Evolutionary conservation across 1,140 invertebrate genomes (phyloP).

Genomic region (Cepaea nemoralis): DNA sequence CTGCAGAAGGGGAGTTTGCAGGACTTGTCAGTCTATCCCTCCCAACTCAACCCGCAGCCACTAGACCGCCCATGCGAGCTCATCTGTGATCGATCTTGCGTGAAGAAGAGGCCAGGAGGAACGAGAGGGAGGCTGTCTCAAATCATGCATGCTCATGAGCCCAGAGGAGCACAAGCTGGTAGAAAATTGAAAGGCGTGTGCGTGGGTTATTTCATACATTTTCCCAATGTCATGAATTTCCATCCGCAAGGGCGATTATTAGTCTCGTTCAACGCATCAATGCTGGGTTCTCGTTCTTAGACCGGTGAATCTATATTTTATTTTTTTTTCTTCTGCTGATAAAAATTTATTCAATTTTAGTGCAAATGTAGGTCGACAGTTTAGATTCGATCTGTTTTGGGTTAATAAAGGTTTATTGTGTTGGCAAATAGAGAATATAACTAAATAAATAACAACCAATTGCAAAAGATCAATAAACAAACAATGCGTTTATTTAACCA

Average conservation of each 20-base stretch:
- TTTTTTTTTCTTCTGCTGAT: too few species aligned
- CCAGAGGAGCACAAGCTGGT: not conserved
- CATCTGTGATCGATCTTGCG: conserved; percentile 12
- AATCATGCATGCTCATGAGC: conserved; percentile 6
- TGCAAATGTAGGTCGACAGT: too few species aligned
- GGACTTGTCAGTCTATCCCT: not conserved
- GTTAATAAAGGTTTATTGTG: too few species aligned
- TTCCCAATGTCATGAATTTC: not conserved
- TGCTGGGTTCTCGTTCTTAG: not conserved
- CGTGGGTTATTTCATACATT: not conserved
- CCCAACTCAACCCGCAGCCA: not conserved
- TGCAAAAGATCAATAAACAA: too few species aligned
- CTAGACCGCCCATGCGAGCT: not conserved
- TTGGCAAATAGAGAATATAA: too few species aligned
- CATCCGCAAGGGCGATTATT: not conserved
- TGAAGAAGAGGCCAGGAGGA: not conserved
- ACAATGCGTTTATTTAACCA: too few species aligned
- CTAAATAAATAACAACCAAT: too few species aligned
- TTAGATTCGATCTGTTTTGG: too few species aligned
- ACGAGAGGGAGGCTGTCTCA: not conserved
- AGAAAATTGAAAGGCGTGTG: conserved; percentile 9
- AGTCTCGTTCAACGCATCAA: not conserved
- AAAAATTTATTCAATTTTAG: too few species aligned
- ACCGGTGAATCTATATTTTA: too few species aligned
- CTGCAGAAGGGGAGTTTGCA: not conserved